Percentiles rank a stretch among this genome's conserved stretches.
These are phyloP conservation scores for Xanthia togata DNA, from an alignment of 2,888 invertebrate genomes.

Conservation along the genomic window DNA sequence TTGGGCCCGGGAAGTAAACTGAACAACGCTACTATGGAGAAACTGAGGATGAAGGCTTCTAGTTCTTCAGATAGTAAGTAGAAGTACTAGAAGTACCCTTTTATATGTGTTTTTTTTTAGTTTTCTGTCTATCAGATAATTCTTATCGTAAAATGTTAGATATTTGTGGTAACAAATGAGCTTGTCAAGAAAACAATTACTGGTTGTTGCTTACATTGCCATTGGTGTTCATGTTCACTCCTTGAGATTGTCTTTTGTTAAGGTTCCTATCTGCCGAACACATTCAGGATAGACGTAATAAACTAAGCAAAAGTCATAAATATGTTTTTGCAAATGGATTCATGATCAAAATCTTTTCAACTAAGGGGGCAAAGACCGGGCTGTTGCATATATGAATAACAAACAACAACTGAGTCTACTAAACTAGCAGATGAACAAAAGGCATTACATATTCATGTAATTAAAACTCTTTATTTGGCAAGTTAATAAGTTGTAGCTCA, in stretches of 20 bases:
- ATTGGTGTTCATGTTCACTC: not conserved
- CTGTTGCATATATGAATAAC: conserved; percentile 27
- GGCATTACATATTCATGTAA: conserved; percentile 32
- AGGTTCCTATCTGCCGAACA: not conserved
- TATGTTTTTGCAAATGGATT: not conserved
- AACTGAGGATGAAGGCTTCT: conserved; percentile 88
- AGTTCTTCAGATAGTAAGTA: conserved; percentile 86
- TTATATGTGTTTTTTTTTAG: not conserved
- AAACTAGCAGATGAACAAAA: conserved; percentile 28
- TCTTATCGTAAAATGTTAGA: not conserved
- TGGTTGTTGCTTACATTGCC: not conserved
- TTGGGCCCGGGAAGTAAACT: conserved; percentile 85
- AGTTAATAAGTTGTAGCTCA: conserved; percentile 4
- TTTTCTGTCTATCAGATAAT: not conserved
- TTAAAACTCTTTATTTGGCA: conserved; percentile 17
- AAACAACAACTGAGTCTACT: conserved; percentile 39
- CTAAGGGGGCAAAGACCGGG: not conserved
- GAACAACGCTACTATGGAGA: conserved; percentile 91
- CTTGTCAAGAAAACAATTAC: not conserved
- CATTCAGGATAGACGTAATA: not conserved
- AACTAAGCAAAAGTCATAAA: not conserved
- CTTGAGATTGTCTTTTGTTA: not conserved
- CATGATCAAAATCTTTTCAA: conserved; percentile 4
- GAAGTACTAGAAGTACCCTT: conserved; percentile 30
- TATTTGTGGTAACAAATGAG: not conserved